Percentiles rank a stretch among this genome's conserved stretches.
Conservation (phyloP, 2,888 invertebrate species). For the Calameuta filiformis region DNA sequence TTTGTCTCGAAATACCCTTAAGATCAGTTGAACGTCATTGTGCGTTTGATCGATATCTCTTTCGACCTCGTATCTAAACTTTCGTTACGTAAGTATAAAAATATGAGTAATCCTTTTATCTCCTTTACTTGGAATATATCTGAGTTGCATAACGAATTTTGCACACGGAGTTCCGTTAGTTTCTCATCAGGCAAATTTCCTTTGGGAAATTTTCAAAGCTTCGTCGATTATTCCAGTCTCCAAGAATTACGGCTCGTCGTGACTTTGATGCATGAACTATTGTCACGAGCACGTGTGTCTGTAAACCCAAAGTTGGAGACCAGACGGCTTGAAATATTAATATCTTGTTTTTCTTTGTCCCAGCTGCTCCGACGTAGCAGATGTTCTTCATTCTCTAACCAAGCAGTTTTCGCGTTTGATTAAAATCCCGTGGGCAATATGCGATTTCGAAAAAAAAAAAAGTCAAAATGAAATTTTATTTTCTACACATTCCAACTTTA, state of each 20-base stretch:
- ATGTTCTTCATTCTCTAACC: neutral
- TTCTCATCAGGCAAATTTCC: neutral
- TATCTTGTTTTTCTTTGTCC: neutral
- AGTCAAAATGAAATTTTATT: neutral
- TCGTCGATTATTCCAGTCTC: neutral
- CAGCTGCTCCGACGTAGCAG: neutral
- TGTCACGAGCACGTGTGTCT: neutral
- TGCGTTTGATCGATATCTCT: neutral
- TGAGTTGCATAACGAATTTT: neutral
- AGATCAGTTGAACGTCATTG: neutral
- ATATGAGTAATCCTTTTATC: neutral
- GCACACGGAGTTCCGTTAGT: neutral
- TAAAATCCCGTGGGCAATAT: neutral
- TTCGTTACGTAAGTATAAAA: neutral
- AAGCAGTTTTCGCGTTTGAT: neutral
- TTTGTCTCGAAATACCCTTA: neutral
- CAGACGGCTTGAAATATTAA: neutral
- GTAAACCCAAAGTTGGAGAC: neutral
- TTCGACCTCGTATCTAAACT: neutral
- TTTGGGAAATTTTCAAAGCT: neutral
- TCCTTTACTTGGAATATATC: neutral
- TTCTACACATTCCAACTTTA: neutral
- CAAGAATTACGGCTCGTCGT: neutral
- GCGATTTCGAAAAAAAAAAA: neutral
- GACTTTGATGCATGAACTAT: neutral